Evolutionary conservation across 2,113 vertebrate species (phyloP).

Genomic region (Manacus vitellinus): DNA sequence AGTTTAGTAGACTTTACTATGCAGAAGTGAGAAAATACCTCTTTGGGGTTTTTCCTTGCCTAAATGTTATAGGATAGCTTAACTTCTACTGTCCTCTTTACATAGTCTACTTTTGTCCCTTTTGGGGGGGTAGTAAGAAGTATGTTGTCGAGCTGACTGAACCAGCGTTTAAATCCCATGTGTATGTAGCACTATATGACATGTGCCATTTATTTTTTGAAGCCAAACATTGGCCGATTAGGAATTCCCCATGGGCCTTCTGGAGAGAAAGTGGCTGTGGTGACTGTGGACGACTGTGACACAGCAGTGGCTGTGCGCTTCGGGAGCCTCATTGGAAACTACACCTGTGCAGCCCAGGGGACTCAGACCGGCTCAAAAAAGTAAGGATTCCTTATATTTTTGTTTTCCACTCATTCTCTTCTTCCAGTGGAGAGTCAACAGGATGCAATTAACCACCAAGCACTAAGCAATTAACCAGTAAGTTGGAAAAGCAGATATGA

Average conservation of each 20-base stretch:
- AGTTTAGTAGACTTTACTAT: not conserved
- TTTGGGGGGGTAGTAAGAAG: not conserved
- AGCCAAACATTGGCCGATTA: slow-evolving; percentile 92
- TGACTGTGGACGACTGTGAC: slow-evolving; percentile 94
- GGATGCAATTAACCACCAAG: not conserved
- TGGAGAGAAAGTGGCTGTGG: slow-evolving; percentile 93
- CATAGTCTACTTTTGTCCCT: not conserved
- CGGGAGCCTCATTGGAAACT: slow-evolving; percentile 87
- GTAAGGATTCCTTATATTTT: slow-evolving; percentile 70
- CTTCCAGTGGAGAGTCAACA: not conserved
- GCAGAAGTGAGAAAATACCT: not conserved
- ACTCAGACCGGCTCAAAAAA: slow-evolving; percentile 96
- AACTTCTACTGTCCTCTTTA: not conserved
- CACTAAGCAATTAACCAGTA: not conserved
- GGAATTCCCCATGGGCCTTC: slow-evolving; percentile 94
- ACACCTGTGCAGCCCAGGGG: slow-evolving; percentile 94
- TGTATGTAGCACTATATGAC: not conserved
- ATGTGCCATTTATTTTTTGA: not conserved
- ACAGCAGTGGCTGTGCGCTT: slow-evolving; percentile 92
- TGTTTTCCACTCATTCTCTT: not conserved
- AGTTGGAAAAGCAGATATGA: not conserved
- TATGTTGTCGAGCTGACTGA: not conserved
- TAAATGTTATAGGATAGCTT: not conserved
- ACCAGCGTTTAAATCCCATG: not conserved
- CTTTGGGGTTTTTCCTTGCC: not conserved